Evolutionary conservation across 2,888 invertebrate species (phyloP).

Genomic region (Lasioglossum marginatum): DNA sequence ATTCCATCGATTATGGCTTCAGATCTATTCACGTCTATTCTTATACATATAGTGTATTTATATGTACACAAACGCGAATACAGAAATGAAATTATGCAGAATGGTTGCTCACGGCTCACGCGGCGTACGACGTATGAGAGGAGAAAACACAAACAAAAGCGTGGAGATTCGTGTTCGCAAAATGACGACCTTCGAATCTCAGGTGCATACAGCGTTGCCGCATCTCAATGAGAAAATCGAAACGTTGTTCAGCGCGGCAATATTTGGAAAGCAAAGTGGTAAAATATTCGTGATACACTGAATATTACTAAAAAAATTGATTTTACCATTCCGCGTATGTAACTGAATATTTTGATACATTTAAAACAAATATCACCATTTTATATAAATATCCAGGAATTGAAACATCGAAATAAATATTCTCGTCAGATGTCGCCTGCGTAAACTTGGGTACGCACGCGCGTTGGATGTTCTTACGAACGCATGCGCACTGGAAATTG

Average conservation of each 20-base stretch:
- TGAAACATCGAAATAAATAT: background rate
- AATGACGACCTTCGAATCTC: background rate
- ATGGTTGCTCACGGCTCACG: too few species aligned
- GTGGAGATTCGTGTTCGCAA: background rate
- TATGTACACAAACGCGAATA: constrained; percentile 29
- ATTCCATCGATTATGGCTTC: constrained; percentile 8
- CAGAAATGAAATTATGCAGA: constrained; percentile 37
- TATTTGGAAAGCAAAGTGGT: background rate
- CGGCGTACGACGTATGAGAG: background rate
- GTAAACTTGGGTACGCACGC: background rate
- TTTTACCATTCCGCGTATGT: background rate
- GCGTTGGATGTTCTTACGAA: background rate
- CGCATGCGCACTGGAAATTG: background rate
- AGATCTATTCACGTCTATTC: constrained; percentile 34
- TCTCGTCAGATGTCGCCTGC: background rate
- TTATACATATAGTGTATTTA: constrained; percentile 7
- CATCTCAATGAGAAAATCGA: background rate
- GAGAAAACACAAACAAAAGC: background rate
- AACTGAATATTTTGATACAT: background rate
- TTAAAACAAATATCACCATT: background rate
- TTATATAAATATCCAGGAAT: background rate
- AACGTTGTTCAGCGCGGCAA: background rate
- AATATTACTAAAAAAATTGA: background rate
- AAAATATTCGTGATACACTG: background rate
- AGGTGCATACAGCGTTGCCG: background rate